Evolutionary conservation across 1,140 invertebrate genomes (phyloP).

Genomic region (Megalopta genalis): DNA sequence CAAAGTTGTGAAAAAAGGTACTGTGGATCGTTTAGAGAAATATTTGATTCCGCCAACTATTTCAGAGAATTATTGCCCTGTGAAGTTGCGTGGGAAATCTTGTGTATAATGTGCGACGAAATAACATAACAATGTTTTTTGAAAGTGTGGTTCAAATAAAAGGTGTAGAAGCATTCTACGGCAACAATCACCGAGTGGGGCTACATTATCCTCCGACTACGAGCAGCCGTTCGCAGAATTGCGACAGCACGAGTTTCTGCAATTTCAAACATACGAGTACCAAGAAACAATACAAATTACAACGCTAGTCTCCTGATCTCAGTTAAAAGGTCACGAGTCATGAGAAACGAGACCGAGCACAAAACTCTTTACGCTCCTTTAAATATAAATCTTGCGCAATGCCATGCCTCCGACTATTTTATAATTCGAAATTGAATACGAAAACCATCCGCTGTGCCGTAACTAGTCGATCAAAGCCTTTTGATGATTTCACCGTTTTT

Average conservation of each 20-base stretch:
- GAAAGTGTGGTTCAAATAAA: neutral
- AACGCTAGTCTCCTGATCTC: neutral
- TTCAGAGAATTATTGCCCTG: too few relatives aligned
- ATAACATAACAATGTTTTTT: neutral
- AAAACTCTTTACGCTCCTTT: slow-evolving; percentile 1
- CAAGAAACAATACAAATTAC: slow-evolving; percentile 10
- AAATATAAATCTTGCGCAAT: neutral
- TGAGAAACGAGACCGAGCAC: neutral
- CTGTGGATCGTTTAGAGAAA: too few relatives aligned
- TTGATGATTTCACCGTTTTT: too few relatives aligned
- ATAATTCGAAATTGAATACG: neutral
- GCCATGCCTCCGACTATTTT: neutral
- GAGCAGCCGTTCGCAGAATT: neutral
- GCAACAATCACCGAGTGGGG: neutral
- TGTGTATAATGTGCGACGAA: neutral
- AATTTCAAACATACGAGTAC: slow-evolving; percentile 8
- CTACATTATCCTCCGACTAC: neutral
- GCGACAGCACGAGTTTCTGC: slow-evolving; percentile 12
- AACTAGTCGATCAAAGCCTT: neutral
- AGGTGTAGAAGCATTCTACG: neutral
- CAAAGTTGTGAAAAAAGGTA: too few relatives aligned
- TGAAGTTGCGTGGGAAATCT: neutral
- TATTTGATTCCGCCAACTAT: too few relatives aligned
- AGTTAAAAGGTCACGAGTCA: slow-evolving; percentile 15
- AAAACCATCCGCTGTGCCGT: neutral